Conservation (phyloP, 2,888 invertebrate genomes). For the Cerastis leucographa region DNA sequence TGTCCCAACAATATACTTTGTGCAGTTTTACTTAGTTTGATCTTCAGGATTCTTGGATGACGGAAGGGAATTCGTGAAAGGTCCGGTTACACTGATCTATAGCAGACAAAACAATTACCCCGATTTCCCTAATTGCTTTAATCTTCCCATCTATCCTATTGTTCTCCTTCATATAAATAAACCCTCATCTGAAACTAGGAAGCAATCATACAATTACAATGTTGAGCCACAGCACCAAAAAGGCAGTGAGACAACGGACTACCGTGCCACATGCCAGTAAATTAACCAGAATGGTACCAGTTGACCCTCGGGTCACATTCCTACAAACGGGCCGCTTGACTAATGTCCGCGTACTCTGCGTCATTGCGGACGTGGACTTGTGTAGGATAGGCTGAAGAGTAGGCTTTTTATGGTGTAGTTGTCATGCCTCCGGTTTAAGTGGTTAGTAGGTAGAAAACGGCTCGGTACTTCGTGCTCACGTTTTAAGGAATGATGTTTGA, state of each 20-base stretch:
- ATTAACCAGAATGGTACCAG: conserved; percentile 68
- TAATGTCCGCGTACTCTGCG: conserved; percentile 62
- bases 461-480: not conserved
- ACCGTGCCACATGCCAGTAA: conserved; percentile 60
- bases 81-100: not conserved
- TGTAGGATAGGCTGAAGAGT: conserved; percentile 17
- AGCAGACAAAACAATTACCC: not conserved
- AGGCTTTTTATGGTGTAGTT: conserved; percentile 17
- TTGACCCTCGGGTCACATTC: conserved; percentile 76
- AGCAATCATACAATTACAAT: conserved; percentile 66
- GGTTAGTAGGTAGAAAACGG: not conserved
- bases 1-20: not conserved
- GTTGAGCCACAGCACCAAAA: conserved; percentile 56
- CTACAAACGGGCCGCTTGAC: conserved; percentile 70
- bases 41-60: not conserved
- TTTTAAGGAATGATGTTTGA: not conserved
- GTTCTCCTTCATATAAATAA: conserved; percentile 6
- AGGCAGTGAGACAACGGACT: conserved; percentile 59
- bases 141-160: conserved; percentile 1
- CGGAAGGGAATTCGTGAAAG: not conserved
- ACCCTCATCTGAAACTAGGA: conserved; percentile 48
- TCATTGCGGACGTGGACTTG: conserved; percentile 39
- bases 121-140: not conserved
- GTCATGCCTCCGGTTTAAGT: conserved; percentile 1
- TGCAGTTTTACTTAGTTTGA: not conserved